Base-by-base conservation (phyloP, 1,140 invertebrate genomes). In the Sitophilus oryzae region DNA sequence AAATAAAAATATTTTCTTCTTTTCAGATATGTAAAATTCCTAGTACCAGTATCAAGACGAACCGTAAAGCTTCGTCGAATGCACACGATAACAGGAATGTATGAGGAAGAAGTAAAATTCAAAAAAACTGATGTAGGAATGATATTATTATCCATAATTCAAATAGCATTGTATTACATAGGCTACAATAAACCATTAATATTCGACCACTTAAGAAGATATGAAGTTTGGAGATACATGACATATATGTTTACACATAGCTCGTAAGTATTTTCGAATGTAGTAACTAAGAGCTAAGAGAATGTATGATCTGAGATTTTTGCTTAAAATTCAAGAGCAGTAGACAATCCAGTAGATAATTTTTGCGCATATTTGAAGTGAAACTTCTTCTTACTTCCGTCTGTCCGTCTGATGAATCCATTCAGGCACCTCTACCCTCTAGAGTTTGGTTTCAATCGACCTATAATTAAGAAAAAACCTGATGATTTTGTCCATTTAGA, bases 241-340 rank as follows among this genome's bases (percentile, higher is more conserved):
- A 88, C 89, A 1, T 98, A 98, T 68, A 95, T 96, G 88, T 85
- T 97, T 67, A 92, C 97, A 18, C 94, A 97, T 73, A 85, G 91
- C 52, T 92, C 91, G 87, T 88, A 71, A 78, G 82, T 77, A 47
- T 23, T 19, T 9, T n/a, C n/a, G n/a, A n/a, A n/a, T n/a, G n/a
- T n/a, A n/a, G n/a, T n/a, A n/a, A n/a, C n/a, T n/a, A n/a, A n/a
- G n/a, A n/a, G n/a, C n/a, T n/a, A n/a, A n/a, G n/a, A n/a, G n/a
- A n/a, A n/a, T n/a, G n/a, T n/a, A n/a, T n/a, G n/a, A n/a, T n/a
- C n/a, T n/a, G n/a, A n/a, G n/a, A n/a, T n/a, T n/a, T n/a, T n/a
- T n/a, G n/a, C n/a, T n/a, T n/a, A n/a, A n/a, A n/a, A n/a, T n/a
- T n/a, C n/a, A n/a, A n/a, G n/a, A n/a, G n/a, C n/a, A n/a, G n/a